Conservation (phyloP, 2,113 vertebrate genomes). For the Rhinopithecus roxellana region DNA sequence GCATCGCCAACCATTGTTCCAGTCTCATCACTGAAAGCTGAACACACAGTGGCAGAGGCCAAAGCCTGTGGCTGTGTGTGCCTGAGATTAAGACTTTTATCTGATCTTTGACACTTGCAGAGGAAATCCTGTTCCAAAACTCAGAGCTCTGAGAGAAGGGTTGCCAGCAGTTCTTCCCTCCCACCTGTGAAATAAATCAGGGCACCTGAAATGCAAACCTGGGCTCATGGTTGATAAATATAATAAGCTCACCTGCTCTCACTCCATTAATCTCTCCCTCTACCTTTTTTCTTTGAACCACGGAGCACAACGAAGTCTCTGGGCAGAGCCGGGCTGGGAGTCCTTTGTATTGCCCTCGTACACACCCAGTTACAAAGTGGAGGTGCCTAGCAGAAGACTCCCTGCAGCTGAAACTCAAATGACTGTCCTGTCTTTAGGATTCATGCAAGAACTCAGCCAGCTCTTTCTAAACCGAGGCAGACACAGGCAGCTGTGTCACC, state of each 20-base stretch:
- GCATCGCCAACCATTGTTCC: constrained; percentile 42
- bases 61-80: constrained; percentile 53
- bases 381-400: neutral
- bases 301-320: neutral
- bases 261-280: constrained; percentile 28
- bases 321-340: neutral
- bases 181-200: constrained; percentile 79
- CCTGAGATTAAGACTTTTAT: constrained; percentile 79
- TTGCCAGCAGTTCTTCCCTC: constrained; percentile 42
- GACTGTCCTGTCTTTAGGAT: neutral
- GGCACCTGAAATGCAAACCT: constrained; percentile 70
- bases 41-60: constrained; percentile 31
- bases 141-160: neutral
- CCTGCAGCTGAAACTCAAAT: neutral
- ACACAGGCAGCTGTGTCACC: too few relatives aligned
- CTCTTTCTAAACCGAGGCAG: neutral
- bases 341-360: neutral
- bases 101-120: constrained; percentile 72
- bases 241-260: constrained; percentile 65
- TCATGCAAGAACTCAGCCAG: neutral
- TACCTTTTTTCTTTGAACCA: neutral
- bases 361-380: constrained; percentile 11
- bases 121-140: constrained; percentile 81
- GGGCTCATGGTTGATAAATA: constrained; percentile 80
- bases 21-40: constrained; percentile 66